Base-by-base conservation (phyloP, 2,888 invertebrate genomes). In the Operophtera brumata region DNA sequence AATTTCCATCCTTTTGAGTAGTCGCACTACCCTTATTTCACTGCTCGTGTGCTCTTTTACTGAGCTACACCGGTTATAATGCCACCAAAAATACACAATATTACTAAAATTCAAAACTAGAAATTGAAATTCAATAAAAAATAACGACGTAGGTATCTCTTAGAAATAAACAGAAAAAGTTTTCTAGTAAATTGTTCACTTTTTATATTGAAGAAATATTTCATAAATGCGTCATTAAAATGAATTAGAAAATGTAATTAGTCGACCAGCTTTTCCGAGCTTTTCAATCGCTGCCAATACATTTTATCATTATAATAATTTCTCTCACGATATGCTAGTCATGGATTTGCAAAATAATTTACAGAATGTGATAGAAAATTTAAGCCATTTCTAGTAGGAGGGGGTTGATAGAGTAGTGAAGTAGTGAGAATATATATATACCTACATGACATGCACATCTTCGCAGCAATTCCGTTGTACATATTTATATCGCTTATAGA, bases 191-290 rank as follows among this genome's bases (percentile, higher is more conserved):
- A 5, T n/a, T 25, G 20, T 36, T 39, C 20, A 10, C 39, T 20
- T 9, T 25, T 20, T 10, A 14, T 39, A 20, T n/a, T 9, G 10
- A 39, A 39, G n/a, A 20, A 20, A 39, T 7, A 10, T 14, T 14
- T 13, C 10, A 39, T 26, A 42, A 47, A n/a, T n/a, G n/a, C 14
- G 42, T 28, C 34, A 47, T 44, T 43, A 49, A 47, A 52, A 20
- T 48, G 26, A 43, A 42, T 48, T 48, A 57, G 57, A 57, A 57
- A 57, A 46, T 42, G 34, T 48, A 52, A 57, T 57, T 57, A 57
- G 48, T 52, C 37, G 36, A 56, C 14, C 11, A 40, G 52, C 48
- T 52, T 52, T 57, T 52, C 52, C 37, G 48, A 48, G 41, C 32
- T 52, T 40, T 51, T 52, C 51, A 52, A 51, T 44, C 14, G 42